Evolutionary conservation across 2,797 vertebrate species (phyloP), one percentile per base, ranked within the genome.

Genomic region (Pipistrellus pygmaeus): DNA sequence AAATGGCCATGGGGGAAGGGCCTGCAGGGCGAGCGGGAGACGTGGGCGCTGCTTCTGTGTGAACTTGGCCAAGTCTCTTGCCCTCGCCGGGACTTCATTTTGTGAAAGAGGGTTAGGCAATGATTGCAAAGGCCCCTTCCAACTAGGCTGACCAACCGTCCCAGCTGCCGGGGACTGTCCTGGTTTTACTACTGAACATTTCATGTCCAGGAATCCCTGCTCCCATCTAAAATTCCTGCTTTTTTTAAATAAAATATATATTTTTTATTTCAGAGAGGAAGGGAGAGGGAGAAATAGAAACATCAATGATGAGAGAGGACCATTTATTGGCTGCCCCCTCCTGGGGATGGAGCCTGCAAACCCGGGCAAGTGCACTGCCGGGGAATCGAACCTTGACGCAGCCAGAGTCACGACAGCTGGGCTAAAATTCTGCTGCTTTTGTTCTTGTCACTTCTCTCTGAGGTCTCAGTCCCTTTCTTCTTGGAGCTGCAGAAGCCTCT

Each of bases 81-180:
- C 32, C 38, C 25, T 91, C 38, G 57, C 32, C 44, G 64, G 32
- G 41, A 62, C 8, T 57, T 4, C 21, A 68, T 55, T 89, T 90
- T 85, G 20, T 82, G 91, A 83, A 62, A 91, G 73, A 57, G 30
- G 30, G 13, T 86, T 53, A n/a, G 66, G 38, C 72, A 64, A 35
- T 62, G 83, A n/a, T 64, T n/a, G 68, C 38, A 5, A 30, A 72
- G 51, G 17, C 81, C 6, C 6, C 68, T 64, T 85, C 82, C 60
- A 94, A 38, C 18, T 27, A 84, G 23, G n/a, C 46, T 85, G 55
- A 75, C 25, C 68, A 41, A 27, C n/a, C 17, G 6, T n/a, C 44
- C 48, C 32, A 12, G 13, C 75, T 38, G 5, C 44, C n/a, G 14
- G 15, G 41, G 48, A 62, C 71, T 32, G 23, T 64, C 30, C 62